phyloP scores from a whole-genome alignment of 64 coral and sea anemone species.

The Cladopsammia gracilis region DNA sequence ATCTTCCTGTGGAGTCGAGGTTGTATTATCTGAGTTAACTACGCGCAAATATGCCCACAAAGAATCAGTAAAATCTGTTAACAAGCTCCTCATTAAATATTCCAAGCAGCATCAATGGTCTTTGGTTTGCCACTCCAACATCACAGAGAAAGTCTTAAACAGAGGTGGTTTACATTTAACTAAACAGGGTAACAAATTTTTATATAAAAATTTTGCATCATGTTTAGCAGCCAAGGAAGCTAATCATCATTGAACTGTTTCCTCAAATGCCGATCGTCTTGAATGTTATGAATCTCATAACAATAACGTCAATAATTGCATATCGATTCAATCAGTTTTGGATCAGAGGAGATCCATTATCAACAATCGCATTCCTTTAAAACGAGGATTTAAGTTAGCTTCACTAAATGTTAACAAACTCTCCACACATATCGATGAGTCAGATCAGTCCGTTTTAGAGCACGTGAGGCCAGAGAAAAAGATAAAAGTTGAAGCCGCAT shows the following conservation, averaged over 20 bases:
- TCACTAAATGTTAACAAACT: constrained; percentile 29
- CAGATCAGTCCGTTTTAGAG: too few species aligned
- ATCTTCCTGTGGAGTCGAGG: constrained; percentile 37
- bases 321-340: constrained; percentile 19
- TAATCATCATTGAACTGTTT: constrained; percentile 62
- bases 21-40: constrained; percentile 64
- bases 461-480: too few species aligned
- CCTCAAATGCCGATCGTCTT: constrained; percentile 62
- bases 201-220: constrained; percentile 26
- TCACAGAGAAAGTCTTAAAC: not conserved
- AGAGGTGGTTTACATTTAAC: constrained; percentile 23
- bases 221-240: not conserved
- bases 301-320: constrained; percentile 12
- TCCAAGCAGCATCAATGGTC: constrained; percentile 30
- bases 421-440: constrained; percentile 7
- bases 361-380: not conserved
- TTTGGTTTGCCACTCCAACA: too few species aligned
- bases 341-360: constrained; percentile 27
- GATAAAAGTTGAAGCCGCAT: too few species aligned
- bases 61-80: not conserved
- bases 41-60: constrained; percentile 38
- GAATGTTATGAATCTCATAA: constrained; percentile 34
- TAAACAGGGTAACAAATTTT: constrained; percentile 1
- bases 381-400: constrained; percentile 31
- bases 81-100: not conserved